phyloP scores from a whole-genome alignment of 2,113 vertebrate genomes.

The Campylomormyrus numenius region DNA sequence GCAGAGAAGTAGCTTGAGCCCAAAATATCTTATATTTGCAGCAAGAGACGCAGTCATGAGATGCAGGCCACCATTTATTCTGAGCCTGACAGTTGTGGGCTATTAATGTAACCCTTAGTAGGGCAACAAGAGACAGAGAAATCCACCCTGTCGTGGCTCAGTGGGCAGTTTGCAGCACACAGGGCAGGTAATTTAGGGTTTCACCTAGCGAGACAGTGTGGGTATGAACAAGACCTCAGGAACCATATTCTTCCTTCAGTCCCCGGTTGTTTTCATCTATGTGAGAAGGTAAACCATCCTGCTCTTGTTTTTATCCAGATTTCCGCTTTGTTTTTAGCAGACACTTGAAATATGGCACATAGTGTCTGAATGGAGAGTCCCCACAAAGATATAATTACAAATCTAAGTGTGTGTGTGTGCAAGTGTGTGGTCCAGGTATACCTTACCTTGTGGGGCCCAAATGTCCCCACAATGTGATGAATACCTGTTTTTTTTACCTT shows the following conservation, averaged over 20 bases:
- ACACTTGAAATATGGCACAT: background rate
- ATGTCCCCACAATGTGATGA: background rate
- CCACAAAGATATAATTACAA: too few species aligned
- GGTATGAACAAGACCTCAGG: background rate
- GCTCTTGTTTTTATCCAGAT: background rate
- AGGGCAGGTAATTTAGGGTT: background rate
- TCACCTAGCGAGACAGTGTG: background rate
- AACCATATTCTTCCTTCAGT: background rate
- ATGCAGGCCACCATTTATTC: background rate
- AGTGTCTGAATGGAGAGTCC: background rate
- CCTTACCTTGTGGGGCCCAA: background rate
- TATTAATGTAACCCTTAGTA: slow-evolving; percentile 11
- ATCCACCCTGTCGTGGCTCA: background rate
- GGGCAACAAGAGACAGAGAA: background rate
- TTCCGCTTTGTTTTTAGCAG: background rate
- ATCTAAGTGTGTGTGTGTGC: background rate
- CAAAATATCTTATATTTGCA: background rate
- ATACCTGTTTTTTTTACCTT: too few species aligned
- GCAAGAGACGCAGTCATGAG: background rate
- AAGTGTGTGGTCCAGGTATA: background rate
- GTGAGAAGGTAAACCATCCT: background rate
- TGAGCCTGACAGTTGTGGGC: slow-evolving; percentile 14
- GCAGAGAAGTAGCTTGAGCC: background rate
- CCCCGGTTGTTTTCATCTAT: background rate
- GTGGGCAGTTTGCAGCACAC: background rate